Evolutionary conservation across 2,113 vertebrate species (phyloP).

Genomic region (Myotis yumanensis): DNA sequence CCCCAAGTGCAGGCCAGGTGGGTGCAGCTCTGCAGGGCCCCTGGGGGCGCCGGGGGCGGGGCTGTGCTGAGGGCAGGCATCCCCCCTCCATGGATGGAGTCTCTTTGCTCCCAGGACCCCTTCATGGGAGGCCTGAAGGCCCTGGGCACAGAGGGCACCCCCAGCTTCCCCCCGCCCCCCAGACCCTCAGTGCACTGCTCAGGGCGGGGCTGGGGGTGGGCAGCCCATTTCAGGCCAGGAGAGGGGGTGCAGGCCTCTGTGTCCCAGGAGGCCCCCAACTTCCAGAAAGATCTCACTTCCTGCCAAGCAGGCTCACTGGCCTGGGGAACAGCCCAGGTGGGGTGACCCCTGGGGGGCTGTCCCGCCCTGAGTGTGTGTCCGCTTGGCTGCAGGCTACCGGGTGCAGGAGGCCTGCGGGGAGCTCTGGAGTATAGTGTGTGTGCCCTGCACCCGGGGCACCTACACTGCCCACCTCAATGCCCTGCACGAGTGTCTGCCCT

Average conservation of each 20-base stretch:
- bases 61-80: not conserved
- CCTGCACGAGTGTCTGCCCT: conserved; percentile 50
- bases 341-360: rapidly evolving
- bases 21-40: not conserved
- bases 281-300: no score
- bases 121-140: not conserved
- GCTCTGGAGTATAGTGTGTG: not conserved
- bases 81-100: not conserved
- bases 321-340: not conserved
- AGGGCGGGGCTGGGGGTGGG: not conserved
- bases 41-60: not conserved
- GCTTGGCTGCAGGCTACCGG: conserved; percentile 28
- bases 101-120: not conserved
- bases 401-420: not conserved
- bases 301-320: not conserved
- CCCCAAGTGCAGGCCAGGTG: conserved; percentile 69
- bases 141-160: not conserved
- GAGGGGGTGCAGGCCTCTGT: not conserved
- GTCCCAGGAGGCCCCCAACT: not conserved
- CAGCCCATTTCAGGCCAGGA: rapidly evolving
- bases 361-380: not conserved
- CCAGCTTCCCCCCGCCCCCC: not conserved
- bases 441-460: not conserved
- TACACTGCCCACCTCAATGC: conserved; percentile 52
- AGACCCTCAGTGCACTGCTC: not conserved